Conservation (phyloP, 2,797 vertebrate genomes). For the Acipenser oxyrinchus region DNA sequence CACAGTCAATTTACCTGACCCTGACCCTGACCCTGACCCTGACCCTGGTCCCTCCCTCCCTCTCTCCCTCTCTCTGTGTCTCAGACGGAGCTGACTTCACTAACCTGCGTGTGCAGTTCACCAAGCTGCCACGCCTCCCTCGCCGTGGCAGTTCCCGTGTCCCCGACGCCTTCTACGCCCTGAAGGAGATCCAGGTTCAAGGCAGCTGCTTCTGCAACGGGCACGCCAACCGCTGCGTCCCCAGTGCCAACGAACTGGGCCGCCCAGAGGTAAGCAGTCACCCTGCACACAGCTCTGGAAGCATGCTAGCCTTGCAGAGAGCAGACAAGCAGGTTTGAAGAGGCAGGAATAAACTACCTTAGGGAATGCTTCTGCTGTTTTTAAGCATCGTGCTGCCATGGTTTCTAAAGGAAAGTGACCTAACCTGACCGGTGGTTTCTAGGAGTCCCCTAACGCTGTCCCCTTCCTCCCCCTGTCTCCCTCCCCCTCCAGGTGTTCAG, state of each 20-base stretch:
- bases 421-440: no score
- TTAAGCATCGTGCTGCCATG: no score
- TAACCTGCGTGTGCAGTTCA: conserved; percentile 76
- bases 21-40: rapidly evolving
- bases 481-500: conserved; percentile 52
- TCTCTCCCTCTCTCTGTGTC: neutral
- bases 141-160: conserved; percentile 49
- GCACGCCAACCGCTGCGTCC: conserved; percentile 68
- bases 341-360: no score
- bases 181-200: conserved; percentile 72
- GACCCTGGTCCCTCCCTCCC: rapidly evolving
- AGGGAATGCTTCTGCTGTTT: no score
- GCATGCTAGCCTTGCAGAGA: no score
- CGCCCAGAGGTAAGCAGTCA: conserved; percentile 1
- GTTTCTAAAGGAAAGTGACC: no score
- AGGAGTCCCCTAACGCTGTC: no score
- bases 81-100: conserved; percentile 70
- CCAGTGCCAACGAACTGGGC: conserved; percentile 19
- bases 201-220: conserved; percentile 90
- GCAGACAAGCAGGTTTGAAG: no score
- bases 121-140: conserved; percentile 52
- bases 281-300: conserved; percentile 24
- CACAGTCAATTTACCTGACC: neutral
- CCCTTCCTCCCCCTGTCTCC: no score
- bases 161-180: conserved; percentile 69